These are phyloP conservation scores for Philhelius pedissequus DNA, from an alignment of 2,888 invertebrate genomes.

Conservation along the genomic window DNA sequence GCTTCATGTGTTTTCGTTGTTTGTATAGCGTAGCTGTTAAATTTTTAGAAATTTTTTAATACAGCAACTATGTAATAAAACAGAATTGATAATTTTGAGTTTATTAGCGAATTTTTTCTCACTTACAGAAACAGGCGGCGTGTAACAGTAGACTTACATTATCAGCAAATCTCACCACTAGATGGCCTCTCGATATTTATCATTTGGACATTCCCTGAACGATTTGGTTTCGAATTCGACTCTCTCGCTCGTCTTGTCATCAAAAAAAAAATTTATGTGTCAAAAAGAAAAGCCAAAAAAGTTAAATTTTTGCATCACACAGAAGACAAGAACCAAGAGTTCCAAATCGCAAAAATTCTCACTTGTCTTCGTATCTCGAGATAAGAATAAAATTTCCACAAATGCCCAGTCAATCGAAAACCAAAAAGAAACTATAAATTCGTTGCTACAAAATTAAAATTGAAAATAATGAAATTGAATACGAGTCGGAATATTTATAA, in stretches of 20 bases:
- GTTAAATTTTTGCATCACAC: constrained; percentile 27
- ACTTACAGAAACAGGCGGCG: too few relatives aligned
- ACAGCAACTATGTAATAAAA: too few relatives aligned
- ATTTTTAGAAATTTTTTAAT: too few relatives aligned
- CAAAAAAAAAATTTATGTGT: constrained; percentile 24
- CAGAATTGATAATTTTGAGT: too few relatives aligned
- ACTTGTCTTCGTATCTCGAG: background rate
- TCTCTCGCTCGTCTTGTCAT: constrained; percentile 51
- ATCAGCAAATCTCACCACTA: background rate
- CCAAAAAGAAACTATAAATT: background rate
- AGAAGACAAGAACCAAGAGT: constrained; percentile 5
- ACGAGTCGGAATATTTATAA: constrained; percentile 54
- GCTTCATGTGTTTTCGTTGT: too few relatives aligned
- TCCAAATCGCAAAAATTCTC: constrained; percentile 22
- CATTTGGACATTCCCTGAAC: constrained; percentile 38
- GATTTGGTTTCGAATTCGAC: background rate
- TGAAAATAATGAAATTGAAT: constrained; percentile 59
- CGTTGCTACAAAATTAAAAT: background rate
- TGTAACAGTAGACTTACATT: too few relatives aligned
- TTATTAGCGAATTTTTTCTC: too few relatives aligned
- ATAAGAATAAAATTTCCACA: constrained; percentile 20
- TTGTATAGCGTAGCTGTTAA: too few relatives aligned
- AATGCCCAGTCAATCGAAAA: constrained; percentile 34
- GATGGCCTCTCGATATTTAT: background rate
- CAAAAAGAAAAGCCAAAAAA: constrained; percentile 10